Base-by-base conservation (phyloP, 1,140 invertebrate genomes). In the Acromyrmex heyeri region DNA sequence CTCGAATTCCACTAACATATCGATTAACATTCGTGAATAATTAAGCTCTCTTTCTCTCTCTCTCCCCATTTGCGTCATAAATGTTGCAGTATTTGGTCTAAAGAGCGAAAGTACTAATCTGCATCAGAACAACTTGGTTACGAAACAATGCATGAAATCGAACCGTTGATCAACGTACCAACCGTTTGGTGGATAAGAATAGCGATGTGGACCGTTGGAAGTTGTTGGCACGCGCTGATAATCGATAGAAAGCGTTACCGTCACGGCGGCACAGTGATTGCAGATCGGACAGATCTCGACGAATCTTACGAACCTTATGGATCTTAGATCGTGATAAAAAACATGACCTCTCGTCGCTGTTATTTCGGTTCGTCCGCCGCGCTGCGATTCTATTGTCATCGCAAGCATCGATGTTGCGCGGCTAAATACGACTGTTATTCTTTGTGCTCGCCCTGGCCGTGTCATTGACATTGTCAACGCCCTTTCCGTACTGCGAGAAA, bases 401-500 rank as follows among this genome's bases (percentile, higher is more conserved):
- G 61, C 18, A 61, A 69, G 75, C 48, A 7, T 34, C 86, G 73
- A 75, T 65, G 76, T 72, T 72, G 53, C 16, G 12, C 55, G 62
- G 27, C 38, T 38, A 16, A 10, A 81, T 70, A 34, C 48, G 88
- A 90, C 48, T 86, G 53, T 64, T 81, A 72, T 85, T 81, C 87
- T 50, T 55, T 82, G 44, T 59, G 44, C 21, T 72, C 59, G 27
- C 27, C 38, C 21, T 30, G 72, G 72, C 38, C 65, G 76, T 89
- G 62, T 69, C 85, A 69, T 83, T 83, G 79, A 83, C 79, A 83
- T 83, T 83, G 76, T 67, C 67, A 48, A 79, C 65, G 86, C 69
- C 81, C 72, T 88, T 90, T 86, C 87, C 73, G 89, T 78, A 44
- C 77, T 87, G 72, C 89, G 77, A 62, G 90, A 81, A 91, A 90